Evolutionary conservation across 2,113 vertebrate species (phyloP).

Genomic region (Nothoprocta pentlandii): DNA sequence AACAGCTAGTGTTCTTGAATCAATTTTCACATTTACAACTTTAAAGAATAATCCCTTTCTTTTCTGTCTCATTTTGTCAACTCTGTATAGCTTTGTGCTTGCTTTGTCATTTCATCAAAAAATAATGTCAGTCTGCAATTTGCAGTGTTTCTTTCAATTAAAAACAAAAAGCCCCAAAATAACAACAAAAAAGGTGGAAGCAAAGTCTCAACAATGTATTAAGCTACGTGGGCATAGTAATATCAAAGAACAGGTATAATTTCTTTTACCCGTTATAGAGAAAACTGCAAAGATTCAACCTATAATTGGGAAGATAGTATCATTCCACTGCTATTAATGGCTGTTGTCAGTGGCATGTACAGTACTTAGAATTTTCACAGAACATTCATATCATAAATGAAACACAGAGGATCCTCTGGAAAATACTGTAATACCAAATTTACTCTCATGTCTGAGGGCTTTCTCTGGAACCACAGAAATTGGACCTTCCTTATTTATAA

Average conservation of each 20-base stretch:
- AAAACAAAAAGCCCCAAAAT: conserved; percentile 9
- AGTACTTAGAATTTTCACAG: conserved; percentile 26
- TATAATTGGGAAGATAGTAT: conserved; percentile 47
- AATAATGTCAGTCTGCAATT: conserved; percentile 35
- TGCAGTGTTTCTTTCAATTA: conserved; percentile 25
- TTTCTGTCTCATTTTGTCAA: conserved; percentile 48
- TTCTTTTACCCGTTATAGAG: conserved; percentile 40
- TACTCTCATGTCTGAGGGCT: conserved; percentile 8
- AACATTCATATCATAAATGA: conserved; percentile 37
- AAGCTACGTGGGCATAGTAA: background rate
- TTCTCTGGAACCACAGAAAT: conserved; percentile 35
- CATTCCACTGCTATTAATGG: conserved; percentile 39
- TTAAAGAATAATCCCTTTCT: conserved; percentile 56
- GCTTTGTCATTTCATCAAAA: conserved; percentile 50
- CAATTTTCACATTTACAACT: conserved; percentile 77
- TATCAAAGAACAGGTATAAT: conserved; percentile 17
- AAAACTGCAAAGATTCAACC: conserved; percentile 51
- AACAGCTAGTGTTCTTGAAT: conserved; percentile 74
- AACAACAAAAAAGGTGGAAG: background rate
- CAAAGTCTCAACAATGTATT: background rate
- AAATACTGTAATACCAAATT: conserved; percentile 4
- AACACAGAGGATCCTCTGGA: background rate
- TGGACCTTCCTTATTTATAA: conserved; percentile 3
- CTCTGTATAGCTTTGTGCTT: conserved; percentile 13
- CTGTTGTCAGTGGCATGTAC: conserved; percentile 10